These are phyloP conservation scores for Anguilla megastoma DNA, from an alignment of 2,797 vertebrate species.

Conservation along the genomic window DNA sequence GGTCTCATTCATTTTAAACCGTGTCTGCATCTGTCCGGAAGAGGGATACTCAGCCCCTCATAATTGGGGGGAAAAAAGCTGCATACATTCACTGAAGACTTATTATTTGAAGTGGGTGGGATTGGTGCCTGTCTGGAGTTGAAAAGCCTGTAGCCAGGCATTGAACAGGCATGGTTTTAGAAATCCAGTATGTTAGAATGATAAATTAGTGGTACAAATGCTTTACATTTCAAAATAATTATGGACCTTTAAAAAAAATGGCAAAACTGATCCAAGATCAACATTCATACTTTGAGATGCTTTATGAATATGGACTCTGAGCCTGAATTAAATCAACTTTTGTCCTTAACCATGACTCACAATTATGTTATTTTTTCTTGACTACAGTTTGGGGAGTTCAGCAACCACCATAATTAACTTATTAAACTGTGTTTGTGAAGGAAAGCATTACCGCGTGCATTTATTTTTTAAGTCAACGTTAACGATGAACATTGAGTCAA, in stretches of 20 bases:
- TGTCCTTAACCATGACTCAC: background rate
- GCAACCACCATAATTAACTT: background rate
- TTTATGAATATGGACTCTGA: background rate
- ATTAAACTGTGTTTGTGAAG: background rate
- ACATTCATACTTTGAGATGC: background rate
- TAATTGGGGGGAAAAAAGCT: background rate
- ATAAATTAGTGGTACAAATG: background rate
- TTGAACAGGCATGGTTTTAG: background rate
- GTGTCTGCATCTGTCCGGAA: background rate
- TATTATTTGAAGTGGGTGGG: background rate
- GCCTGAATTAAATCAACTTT: background rate
- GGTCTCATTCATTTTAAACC: background rate
- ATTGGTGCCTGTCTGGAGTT: background rate
- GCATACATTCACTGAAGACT: background rate
- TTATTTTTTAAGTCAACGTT: background rate
- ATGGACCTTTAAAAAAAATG: background rate
- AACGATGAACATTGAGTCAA: background rate
- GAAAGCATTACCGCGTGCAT: background rate
- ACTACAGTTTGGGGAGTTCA: background rate
- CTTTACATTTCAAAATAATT: conserved; percentile 6
- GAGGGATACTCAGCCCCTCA: background rate
- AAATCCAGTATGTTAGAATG: background rate
- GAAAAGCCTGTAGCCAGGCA: background rate
- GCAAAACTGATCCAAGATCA: background rate
- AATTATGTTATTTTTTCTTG: background rate